Base-by-base conservation (phyloP, 2,797 vertebrate genomes). In the Bradypus variegatus region DNA sequence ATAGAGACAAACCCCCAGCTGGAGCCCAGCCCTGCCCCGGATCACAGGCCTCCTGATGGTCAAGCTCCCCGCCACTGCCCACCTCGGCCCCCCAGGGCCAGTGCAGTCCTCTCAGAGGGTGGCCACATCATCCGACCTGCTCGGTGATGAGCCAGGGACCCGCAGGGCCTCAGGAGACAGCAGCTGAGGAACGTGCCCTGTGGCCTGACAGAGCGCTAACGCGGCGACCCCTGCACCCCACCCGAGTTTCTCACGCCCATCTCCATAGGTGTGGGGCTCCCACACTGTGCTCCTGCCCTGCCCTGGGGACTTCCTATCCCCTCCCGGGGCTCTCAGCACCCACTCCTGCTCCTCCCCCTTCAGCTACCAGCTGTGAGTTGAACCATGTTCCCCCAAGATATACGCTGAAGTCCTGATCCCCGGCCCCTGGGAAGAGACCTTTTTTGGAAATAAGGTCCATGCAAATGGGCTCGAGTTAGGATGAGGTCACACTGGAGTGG, bases 61-160 rank as follows among this genome's bases (percentile, higher is more conserved):
- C 31, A 29, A 1, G 2, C 65, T 73, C 21, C 8, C 27, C 45
- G n/a, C 58, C 62, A 33, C 1, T 31, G 70, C 2, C 9, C 18
- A 27, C 70, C 18, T 21, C 7, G 58, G 58, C 23, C 31, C 31
- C 41, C 31, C 18, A 16, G 36, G 19, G 33, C 36, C 25, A 3
- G 36, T 16, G 27, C 16, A 41, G 72, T 23, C 85, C 48, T 27
- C 50, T 5, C 62, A 1, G 33, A 50, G n/a, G 80, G 13, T 38
- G 29, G 33, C 13, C 10, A 1, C 3, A 2, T 3, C 41, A 4
- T 18, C 1, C 2, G 27, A 83, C 23, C 23, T 14, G 5, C n/a
- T 27, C 50, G 6, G 13, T 2, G n/a, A 11, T 18, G 53, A 29
- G 38, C 18, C 2, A 0, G 77, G 12, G 2, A 38, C 50, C 53